phyloP scores from a whole-genome alignment of 30 jellyfish, hydroid and myxozoan species.

The Cassiopea xamachana region DNA sequence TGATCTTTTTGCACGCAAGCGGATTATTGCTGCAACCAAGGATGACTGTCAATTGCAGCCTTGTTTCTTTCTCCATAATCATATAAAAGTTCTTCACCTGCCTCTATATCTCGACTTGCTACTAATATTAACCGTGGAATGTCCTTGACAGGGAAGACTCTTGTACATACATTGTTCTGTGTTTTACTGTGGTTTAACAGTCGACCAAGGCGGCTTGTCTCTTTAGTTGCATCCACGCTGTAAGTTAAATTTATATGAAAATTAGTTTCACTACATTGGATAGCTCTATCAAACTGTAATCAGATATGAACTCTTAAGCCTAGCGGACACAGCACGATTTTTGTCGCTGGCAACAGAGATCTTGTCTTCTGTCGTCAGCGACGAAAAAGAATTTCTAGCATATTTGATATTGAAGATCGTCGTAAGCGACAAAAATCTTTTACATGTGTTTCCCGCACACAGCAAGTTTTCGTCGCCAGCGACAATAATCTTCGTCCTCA shows the following conservation, averaged over 20 bases:
- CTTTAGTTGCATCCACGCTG: constrained; percentile 99
- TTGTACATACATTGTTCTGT: constrained; percentile 80
- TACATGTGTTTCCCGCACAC: too few relatives aligned
- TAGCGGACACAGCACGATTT: too few relatives aligned
- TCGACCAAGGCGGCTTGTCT: constrained; percentile 94
- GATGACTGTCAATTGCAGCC: constrained; percentile 87
- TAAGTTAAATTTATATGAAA: neutral
- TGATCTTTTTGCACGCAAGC: neutral
- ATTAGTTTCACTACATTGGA: too few relatives aligned
- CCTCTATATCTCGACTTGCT: constrained; percentile 82
- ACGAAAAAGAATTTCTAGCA: too few relatives aligned
- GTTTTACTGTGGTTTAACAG: constrained; percentile 96
- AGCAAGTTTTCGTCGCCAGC: too few relatives aligned
- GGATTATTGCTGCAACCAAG: constrained; percentile 87
- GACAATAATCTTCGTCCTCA: too few relatives aligned
- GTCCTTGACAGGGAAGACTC: constrained; percentile 81
- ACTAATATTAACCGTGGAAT: constrained; percentile 86
- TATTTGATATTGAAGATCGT: too few relatives aligned
- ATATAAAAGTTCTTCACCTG: constrained; percentile 90
- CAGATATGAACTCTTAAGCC: too few relatives aligned
- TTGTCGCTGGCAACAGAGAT: too few relatives aligned
- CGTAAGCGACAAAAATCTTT: too few relatives aligned
- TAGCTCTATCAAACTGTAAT: too few relatives aligned
- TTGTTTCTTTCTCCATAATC: constrained; percentile 98
- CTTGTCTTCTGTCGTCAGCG: too few relatives aligned